Base-by-base conservation (phyloP, 2,888 invertebrate genomes). In the Drosophila flavopinicola region DNA sequence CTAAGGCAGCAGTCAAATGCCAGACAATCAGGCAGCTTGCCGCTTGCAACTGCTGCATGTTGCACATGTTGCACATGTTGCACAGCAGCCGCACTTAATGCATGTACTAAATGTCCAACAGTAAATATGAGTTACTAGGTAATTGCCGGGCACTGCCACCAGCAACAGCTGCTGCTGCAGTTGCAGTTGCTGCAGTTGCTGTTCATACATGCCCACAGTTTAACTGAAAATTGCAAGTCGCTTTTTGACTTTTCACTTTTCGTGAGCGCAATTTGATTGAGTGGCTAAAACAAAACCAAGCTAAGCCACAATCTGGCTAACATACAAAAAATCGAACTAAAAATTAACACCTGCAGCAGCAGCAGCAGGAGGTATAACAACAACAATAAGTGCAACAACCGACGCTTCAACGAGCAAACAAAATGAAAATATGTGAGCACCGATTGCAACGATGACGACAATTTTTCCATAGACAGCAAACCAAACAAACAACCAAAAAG, bases 61-160 rank as follows among this genome's bases (percentile, higher is more conserved):
- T 20, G 20, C 20, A 20, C 58, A 58, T 66, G 76, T 56, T 72
- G 74, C 68, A 64, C 74, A 72, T 64, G n/a, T n/a, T n/a, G 76
- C 75, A 75, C 75, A 69, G 51, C 75, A 69, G 75, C 65, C 58
- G 75, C 64, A 75, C 75, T 80, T 80, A 80, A 86, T 80, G 85
- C 87, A 74, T 80, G 87, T 84, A 80, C 80, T 80, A 84, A 80
- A 80, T 80, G 80, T 84, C 80, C 66, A 75, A 80, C 78, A 58
- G 85, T 80, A 85, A 85, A 87, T 84, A 76, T 85, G 85, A 83
- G 82, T 83, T 87, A 83, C 66, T 83, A 87, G 87, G 82, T 83
- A 83, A 83, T 83, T 83, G 82, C 80, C 68, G 77, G 67, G 78
- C 75, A 67, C 74, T 75, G 72, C 66, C 58, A 64, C 65, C 29